These are phyloP conservation scores for Rhimphoctona megacephalus DNA, from an alignment of 2,888 invertebrate genomes.

Conservation along the genomic window DNA sequence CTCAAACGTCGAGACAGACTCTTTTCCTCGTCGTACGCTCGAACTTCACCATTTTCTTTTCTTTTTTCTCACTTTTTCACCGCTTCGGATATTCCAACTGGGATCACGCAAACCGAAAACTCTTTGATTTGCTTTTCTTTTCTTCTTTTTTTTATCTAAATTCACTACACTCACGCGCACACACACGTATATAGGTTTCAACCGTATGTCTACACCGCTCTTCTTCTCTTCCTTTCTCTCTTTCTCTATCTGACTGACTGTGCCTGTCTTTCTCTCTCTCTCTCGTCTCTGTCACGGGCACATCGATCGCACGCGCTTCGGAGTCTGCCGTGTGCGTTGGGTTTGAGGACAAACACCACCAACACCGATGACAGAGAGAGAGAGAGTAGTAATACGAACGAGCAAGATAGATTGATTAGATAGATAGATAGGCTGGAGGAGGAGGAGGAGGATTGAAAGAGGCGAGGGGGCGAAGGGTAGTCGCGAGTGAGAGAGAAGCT, in stretches of 20 bases:
- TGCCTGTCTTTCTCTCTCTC: slow-evolving; percentile 35
- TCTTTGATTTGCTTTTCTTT: neutral
- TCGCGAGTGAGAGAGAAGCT: slow-evolving; percentile 24
- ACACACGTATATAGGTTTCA: neutral
- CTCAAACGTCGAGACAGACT: neutral
- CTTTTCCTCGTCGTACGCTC: slow-evolving; percentile 1
- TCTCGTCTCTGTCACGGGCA: slow-evolving; percentile 69
- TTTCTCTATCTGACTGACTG: slow-evolving; percentile 5
- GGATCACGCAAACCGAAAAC: slow-evolving; percentile 25
- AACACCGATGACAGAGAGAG: slow-evolving; percentile 55
- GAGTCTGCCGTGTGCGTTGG: slow-evolving; percentile 71
- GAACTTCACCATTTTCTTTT: slow-evolving; percentile 11
- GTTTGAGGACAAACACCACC: slow-evolving; percentile 63
- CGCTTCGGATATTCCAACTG: slow-evolving; percentile 16
- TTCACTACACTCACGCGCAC: slow-evolving; percentile 13
- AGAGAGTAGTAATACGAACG: slow-evolving; percentile 44
- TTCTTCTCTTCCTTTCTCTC: slow-evolving; percentile 8
- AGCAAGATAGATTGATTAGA: slow-evolving; percentile 55
- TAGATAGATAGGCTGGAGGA: slow-evolving; percentile 25
- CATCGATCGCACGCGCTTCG: slow-evolving; percentile 72
- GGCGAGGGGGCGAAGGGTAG: slow-evolving; percentile 2
- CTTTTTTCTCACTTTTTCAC: neutral
- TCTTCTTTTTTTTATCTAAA: slow-evolving; percentile 4
- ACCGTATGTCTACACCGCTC: neutral
- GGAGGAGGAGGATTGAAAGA: slow-evolving; percentile 9